Conservation (phyloP, 2,113 vertebrate genomes). For the Uria aalge region DNA sequence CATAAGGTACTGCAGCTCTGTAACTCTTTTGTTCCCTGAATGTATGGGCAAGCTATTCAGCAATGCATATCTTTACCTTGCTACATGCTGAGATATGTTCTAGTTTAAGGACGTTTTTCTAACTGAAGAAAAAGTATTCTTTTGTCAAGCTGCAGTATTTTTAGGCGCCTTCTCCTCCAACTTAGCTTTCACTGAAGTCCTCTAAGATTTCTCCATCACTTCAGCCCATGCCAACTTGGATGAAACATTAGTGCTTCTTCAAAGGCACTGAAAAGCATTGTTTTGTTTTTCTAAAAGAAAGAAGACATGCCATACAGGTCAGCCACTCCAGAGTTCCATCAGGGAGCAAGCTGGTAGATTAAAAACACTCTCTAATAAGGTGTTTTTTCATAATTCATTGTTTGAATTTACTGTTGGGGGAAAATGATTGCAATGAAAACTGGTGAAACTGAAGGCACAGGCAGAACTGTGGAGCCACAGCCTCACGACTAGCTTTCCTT, state of each 20-base stretch:
- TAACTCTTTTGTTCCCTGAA: not conserved
- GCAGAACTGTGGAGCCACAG: not conserved
- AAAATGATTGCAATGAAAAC: not conserved
- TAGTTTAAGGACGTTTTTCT: conserved; percentile 29
- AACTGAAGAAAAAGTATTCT: not conserved
- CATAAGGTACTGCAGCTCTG: not conserved
- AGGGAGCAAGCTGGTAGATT: not conserved
- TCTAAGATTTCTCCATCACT: not conserved
- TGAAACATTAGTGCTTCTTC: not conserved
- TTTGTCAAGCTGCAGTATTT: conserved; percentile 49
- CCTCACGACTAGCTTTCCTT: not conserved
- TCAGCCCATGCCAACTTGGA: not conserved
- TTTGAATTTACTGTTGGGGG: not conserved
- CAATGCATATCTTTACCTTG: not conserved
- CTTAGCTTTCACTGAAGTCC: not conserved
- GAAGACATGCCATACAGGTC: not conserved
- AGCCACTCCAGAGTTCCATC: not conserved
- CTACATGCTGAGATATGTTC: conserved; percentile 59
- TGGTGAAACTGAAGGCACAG: not conserved
- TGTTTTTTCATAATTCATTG: not conserved
- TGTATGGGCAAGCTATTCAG: not conserved
- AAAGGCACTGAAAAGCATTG: not conserved
- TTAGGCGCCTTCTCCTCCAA: not conserved
- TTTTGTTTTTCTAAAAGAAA: not conserved
- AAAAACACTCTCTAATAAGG: not conserved